Evolutionary conservation across 92 coral and sea anemone species (phyloP).

Genomic region (Blastomussa wellsi): DNA sequence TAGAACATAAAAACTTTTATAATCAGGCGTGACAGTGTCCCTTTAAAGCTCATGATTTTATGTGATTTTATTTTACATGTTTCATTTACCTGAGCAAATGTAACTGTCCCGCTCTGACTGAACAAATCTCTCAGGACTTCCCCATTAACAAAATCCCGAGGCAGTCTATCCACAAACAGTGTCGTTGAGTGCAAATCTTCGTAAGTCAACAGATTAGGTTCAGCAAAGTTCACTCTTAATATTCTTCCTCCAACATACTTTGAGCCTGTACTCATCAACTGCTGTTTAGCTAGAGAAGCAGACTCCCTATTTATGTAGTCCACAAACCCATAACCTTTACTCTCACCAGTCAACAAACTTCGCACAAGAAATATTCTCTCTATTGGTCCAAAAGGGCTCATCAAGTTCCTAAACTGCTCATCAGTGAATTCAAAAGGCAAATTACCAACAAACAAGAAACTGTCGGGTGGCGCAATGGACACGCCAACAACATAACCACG

Average conservation of each 20-base stretch:
- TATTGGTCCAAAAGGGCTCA: conserved; percentile 88
- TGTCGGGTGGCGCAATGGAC: conserved; percentile 72
- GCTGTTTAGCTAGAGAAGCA: conserved; percentile 77
- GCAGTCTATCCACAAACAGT: conserved; percentile 86
- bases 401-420: conserved; percentile 74
- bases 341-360: conserved; percentile 79
- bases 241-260: conserved; percentile 84
- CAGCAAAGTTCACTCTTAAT: conserved; percentile 83
- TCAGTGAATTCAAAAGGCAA: conserved; percentile 85
- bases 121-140: conserved; percentile 72
- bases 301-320: conserved; percentile 69
- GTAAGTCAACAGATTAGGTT: conserved; percentile 67
- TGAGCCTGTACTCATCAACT: conserved; percentile 72
- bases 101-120: conserved; percentile 77
- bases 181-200: conserved; percentile 86
- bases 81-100: conserved; percentile 97
- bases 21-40: too few relatives aligned
- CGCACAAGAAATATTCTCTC: conserved; percentile 81
- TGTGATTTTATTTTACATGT: too few relatives aligned
- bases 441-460: conserved; percentile 89
- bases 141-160: conserved; percentile 82
- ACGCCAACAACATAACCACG: conserved; percentile 66
- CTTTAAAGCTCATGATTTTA: too few relatives aligned
- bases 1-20: too few relatives aligned
- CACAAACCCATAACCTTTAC: conserved; percentile 97